These are phyloP conservation scores for Bombus affinis DNA, from an alignment of 1,140 invertebrate species.

Conservation along the genomic window DNA sequence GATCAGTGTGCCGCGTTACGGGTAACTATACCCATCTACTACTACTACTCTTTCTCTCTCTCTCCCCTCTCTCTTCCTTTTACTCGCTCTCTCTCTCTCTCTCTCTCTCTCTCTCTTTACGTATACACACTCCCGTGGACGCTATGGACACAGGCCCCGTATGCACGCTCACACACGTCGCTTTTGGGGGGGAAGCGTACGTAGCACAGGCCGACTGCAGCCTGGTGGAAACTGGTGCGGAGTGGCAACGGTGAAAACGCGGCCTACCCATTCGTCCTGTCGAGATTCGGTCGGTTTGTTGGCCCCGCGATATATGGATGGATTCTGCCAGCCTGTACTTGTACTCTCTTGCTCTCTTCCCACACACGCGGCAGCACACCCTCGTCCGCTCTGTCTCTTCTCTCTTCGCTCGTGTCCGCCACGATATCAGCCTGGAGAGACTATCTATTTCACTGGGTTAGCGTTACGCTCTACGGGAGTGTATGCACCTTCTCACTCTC, in stretches of 20 bases:
- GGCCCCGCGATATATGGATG: constrained; percentile 78
- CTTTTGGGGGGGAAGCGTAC: too few relatives aligned
- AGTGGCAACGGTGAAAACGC: constrained; percentile 76
- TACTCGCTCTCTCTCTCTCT: neutral
- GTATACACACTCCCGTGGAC: too few relatives aligned
- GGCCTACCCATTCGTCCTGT: constrained; percentile 78
- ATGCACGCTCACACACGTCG: neutral
- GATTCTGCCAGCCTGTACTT: constrained; percentile 69
- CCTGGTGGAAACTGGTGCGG: constrained; percentile 50
- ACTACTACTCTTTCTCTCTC: neutral
- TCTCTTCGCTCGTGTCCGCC: constrained; percentile 48
- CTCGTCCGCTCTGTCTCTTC: neutral
- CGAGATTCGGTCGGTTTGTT: constrained; percentile 80
- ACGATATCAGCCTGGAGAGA: constrained; percentile 53
- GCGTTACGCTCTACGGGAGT: constrained; percentile 69
- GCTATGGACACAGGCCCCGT: neutral
- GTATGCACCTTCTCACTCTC: neutral
- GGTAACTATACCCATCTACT: constrained; percentile 52
- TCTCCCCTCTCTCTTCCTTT: too few relatives aligned
- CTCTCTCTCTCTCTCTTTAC: neutral
- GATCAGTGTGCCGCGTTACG: constrained; percentile 64
- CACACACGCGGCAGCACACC: neutral
- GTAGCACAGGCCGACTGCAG: neutral
- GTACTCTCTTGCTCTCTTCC: constrained; percentile 37
- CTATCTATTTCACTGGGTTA: constrained; percentile 81